Base-by-base conservation (phyloP, 1,140 invertebrate genomes). In the Drosophila mojavensis region DNA sequence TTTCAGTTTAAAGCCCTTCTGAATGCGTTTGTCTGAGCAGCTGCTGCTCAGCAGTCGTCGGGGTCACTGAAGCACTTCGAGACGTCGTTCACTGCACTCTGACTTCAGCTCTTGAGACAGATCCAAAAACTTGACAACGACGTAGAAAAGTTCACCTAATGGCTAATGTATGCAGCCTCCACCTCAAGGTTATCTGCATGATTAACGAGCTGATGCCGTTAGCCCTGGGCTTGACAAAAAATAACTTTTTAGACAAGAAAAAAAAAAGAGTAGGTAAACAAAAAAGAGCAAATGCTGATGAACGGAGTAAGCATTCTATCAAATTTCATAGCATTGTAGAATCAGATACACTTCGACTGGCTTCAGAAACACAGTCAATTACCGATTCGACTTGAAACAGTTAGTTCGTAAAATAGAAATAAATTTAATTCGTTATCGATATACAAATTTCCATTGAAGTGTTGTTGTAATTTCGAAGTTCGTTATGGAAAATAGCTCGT, bases 181-280 rank as follows among this genome's bases (percentile, higher is more conserved):
- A 20, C 56, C 59, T 75, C 66, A 85, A 85, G 78, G 70, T 81
- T 81, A 78, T 81, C 81, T 81, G 55, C 43, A 81, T 81, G 81
- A 85, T 78, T 78, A 85, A 81, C 81, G 81, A 85, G 78, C 26
- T 53, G 20, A 47, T 41, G 39, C 20, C 47, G 47, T 36, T 63
- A 33, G 58, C 26, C 33, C 53, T 59, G 56, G 43, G 24, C 7
- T 47, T 53, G 4, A 11, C 28, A 73, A 13, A 39, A 39, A 39
- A 75, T 74, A 84, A 84, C 81, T 85, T 85, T 72, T 6, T 64
- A 85, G 81, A 85, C 81, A 47, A 53, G 54, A 30, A 50, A 33
- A 48, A 30, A 54, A 65, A 17, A 54, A 7, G 24, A 13, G 51
- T 17, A 17, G 17, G 17, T 24, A 30, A 50, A 33, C 39, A 30